phyloP scores from a whole-genome alignment of 2,888 invertebrate genomes.

The Drosophila mettleri region DNA sequence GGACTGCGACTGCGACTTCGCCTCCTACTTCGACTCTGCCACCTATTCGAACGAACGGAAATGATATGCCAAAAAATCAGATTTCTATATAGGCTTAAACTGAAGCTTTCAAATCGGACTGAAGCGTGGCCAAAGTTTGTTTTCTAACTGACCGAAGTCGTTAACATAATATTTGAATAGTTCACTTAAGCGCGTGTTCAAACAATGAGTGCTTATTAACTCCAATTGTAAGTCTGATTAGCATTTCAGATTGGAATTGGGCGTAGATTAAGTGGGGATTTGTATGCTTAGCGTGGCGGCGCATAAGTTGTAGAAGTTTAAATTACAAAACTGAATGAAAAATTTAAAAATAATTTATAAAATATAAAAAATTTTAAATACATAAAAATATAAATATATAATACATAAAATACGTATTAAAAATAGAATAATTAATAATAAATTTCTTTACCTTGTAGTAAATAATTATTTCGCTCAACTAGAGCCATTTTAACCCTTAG shows the following conservation, averaged over 20 bases:
- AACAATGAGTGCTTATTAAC: conserved; percentile 60
- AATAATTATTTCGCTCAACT: not conserved
- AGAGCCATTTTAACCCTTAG: not conserved
- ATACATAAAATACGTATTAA: not conserved
- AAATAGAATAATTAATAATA: not conserved
- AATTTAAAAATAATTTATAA: not conserved
- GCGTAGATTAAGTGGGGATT: conserved; percentile 17
- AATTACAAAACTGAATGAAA: not conserved
- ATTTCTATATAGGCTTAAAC: conserved; percentile 2
- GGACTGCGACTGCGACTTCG: conserved; percentile 21
- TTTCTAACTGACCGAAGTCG: not conserved
- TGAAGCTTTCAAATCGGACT: conserved; percentile 36
- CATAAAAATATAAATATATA: not conserved
- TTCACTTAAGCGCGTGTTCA: conserved; percentile 68
- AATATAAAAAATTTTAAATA: not conserved
- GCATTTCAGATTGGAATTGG: conserved; percentile 2
- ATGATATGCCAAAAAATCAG: conserved; percentile 67
- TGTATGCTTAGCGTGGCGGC: conserved; percentile 35
- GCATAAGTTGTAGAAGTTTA: conserved; percentile 30
- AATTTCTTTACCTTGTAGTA: not conserved
- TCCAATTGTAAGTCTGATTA: conserved; percentile 21
- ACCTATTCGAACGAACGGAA: conserved; percentile 59
- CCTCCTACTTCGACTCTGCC: conserved; percentile 7
- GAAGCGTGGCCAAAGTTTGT: conserved; percentile 57
- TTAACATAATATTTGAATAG: conserved; percentile 69